Evolutionary conservation across 2,888 invertebrate species (phyloP).

Genomic region (Gortyna flavago): DNA sequence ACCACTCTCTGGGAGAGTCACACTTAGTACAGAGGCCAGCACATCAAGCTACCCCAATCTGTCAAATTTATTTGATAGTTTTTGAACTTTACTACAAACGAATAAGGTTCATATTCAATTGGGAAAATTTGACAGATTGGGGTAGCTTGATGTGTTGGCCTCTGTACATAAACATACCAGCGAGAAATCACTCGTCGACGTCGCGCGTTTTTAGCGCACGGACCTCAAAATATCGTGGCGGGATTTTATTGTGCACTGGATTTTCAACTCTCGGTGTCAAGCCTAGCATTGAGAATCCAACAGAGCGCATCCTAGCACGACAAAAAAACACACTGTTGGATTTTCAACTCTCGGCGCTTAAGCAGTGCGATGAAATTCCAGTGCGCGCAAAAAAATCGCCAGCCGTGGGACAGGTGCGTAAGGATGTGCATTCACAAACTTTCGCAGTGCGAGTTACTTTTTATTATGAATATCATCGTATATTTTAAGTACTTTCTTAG

Average conservation of each 20-base stretch:
- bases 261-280: neutral
- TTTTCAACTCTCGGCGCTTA: neutral
- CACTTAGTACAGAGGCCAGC: too few species aligned
- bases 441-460: slow-evolving; percentile 51
- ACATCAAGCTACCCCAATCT: too few species aligned
- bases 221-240: neutral
- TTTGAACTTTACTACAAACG: too few species aligned
- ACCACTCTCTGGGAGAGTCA: neutral
- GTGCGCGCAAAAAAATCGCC: neutral
- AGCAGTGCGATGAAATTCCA: neutral
- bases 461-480: slow-evolving; percentile 58
- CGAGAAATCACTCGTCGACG: too few species aligned
- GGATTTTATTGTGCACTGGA: neutral
- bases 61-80: too few species aligned
- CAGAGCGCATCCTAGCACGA: neutral
- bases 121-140: too few species aligned
- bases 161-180: too few species aligned
- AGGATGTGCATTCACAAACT: slow-evolving; percentile 45
- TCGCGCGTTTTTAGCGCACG: too few species aligned
- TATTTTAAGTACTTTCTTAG: slow-evolving; percentile 26
- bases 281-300: neutral
- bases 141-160: too few species aligned
- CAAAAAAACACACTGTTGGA: neutral
- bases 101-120: too few species aligned
- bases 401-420: neutral